Base-by-base conservation (phyloP, 1,140 invertebrate genomes). In the Agrypnia vestita region DNA sequence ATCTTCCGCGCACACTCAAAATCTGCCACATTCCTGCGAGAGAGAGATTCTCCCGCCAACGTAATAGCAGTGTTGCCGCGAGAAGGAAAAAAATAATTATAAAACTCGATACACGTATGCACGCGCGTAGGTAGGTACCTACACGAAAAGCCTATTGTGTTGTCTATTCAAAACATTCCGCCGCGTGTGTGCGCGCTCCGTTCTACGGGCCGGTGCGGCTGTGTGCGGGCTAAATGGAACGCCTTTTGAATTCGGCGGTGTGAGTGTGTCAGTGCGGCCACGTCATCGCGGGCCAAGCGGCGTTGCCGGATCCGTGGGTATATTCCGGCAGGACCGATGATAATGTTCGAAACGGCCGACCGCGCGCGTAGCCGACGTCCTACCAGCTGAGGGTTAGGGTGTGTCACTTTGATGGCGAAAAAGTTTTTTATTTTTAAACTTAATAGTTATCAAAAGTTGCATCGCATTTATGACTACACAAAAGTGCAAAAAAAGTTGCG, bases 61-160 rank as follows among this genome's bases (percentile, higher is more conserved):
- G 15, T 59, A 59, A 56, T 17, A 62, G 25, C 61, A 64, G 10
- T 64, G 61, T 64, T 64, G 61, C 61, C 61, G 25, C 35, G n/a
- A n/a, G 59, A 62, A n/a, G 3, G 13, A 64, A 12, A 17, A 43
- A 64, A 64, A 64, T 25, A 64, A 12, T 0, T n/a, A 35, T 25
- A 64, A 43, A 64, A 35, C 19, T 12, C 3, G n/a, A 64, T 43
- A 64, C 55, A 59, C n/a, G 21, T 12, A 59, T 19, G 17, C 8
- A 59, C 11, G 15, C n/a, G n/a, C n/a, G n/a, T n/a, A n/a, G n/a
- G n/a, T n/a, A n/a, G n/a, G n/a, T n/a, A n/a, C 15, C n/a, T 59
- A 64, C 25, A 64, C 61, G 61, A 64, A 64, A n/a, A 25, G 19
- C 35, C 61, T 64, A 64, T 64, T 64, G 61, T 64, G 61, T 64